A percentile compares a stretch with the other conserved stretches of the same genome.
phyloP scores from a whole-genome alignment of 2,113 vertebrate species.

The Chionis minor region DNA sequence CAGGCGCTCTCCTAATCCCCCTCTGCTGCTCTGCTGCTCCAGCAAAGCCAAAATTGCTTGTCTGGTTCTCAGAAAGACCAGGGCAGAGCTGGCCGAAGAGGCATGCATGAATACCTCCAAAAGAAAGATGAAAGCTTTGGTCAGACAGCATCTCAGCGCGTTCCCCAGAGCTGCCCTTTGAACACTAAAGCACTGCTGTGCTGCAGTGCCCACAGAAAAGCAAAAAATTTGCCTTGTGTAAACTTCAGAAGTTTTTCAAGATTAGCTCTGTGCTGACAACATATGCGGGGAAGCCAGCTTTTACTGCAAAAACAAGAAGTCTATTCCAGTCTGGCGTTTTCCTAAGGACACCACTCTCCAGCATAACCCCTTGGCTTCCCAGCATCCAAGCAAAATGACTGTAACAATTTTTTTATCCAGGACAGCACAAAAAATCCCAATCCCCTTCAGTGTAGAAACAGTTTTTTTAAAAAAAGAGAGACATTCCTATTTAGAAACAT shows the following conservation, averaged over 20 bases:
- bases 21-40: neutral
- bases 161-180: neutral
- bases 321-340: neutral
- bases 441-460: neutral
- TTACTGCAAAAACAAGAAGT: neutral
- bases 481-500: neutral
- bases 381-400: neutral
- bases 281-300: neutral
- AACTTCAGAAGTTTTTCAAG: slow-evolving; percentile 9
- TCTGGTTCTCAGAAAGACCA: neutral
- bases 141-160: neutral
- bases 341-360: neutral
- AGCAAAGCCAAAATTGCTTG: neutral
- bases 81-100: neutral
- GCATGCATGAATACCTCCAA: neutral
- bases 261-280: slow-evolving; percentile 15
- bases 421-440: neutral
- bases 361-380: neutral
- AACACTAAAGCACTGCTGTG: neutral
- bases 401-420: neutral
- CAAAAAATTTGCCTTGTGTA: neutral
- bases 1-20: neutral
- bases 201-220: neutral
- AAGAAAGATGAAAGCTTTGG: neutral
- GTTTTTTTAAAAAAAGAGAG: neutral